Evolutionary conservation across 2,113 vertebrate species (phyloP), one percentile per base, ranked within the genome.

Genomic region (Mastomys natalensis): DNA sequence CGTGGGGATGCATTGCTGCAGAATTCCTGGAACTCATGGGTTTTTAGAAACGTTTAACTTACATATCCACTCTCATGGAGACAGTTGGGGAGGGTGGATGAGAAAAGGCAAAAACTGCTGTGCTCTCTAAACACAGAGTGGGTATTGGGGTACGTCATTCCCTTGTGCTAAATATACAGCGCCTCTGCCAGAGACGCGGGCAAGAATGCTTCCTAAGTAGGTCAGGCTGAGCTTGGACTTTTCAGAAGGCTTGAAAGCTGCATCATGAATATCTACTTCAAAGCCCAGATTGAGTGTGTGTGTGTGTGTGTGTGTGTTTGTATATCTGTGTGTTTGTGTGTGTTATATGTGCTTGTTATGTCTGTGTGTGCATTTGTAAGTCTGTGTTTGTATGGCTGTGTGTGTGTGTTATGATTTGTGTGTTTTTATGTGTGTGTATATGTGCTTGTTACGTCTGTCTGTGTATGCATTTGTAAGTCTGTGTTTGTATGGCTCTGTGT

Each of bases 121-220:
- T 85, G 97, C 97, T 98, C 97, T 98, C 96, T 98, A 97, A 98
- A 98, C 98, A 98, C 92, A 97, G 93, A 77, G 89, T 48, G 76
- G 77, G 92, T 48, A 40, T 15, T 86, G 93, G 96, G 98, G 97
- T 96, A 96, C 98, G 95, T 87, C 97, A 96, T 96, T 97, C 98
- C 98, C 97, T 81, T 98, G 98, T 98, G 98, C 98, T 98, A 98
- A 98, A 98, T 98, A 98, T 98, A 98, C 97, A 98, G 98, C 96
- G 98, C 95, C 97, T 98, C 95, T 98, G 93, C 98, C 34, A 76
- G 97, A 98, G 98, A 98, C 98, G 98, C 97, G 98, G 98, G 98
- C 98, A 99, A 98, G 98, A 98, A 98, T 97, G 93, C 98, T 88
- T 97, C 98, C 98, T 98, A 99, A 99, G 98, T 98, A 98, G 98